These are phyloP conservation scores for Dendrophyllia cribrosa DNA, from an alignment of 64 coral and sea anemone genomes.

Conservation along the genomic window DNA sequence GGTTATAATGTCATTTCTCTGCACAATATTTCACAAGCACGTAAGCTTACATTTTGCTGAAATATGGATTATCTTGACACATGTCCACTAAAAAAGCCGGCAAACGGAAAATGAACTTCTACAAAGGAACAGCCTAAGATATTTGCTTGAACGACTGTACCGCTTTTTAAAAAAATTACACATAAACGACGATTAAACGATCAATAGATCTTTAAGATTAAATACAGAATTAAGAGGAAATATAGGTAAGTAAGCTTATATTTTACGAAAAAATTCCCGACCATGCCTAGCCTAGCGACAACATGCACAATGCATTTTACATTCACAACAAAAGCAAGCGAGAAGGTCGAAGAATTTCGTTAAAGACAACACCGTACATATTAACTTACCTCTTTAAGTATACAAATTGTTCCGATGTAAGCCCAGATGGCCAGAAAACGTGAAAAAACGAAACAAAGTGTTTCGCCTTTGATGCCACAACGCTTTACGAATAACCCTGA, in stretches of 20 bases:
- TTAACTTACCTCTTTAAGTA: background rate
- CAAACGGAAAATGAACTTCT: background rate
- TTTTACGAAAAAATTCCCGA: background rate
- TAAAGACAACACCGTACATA: background rate
- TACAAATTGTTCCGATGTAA: background rate
- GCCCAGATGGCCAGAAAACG: background rate
- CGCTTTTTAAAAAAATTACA: background rate
- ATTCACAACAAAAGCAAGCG: background rate
- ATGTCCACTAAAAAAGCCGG: background rate
- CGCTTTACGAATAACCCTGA: constrained; percentile 9
- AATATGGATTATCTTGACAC: no score
- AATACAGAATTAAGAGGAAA: background rate
- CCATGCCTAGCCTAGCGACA: constrained; percentile 30
- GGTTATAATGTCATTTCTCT: no score
- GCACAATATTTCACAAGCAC: no score
- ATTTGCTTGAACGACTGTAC: background rate
- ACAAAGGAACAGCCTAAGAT: background rate
- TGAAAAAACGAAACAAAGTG: background rate
- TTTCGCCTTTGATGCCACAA: background rate
- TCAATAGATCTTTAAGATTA: background rate
- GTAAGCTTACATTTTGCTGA: no score
- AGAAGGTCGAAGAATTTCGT: background rate
- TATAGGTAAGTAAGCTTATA: background rate
- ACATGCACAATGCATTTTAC: constrained; percentile 26
- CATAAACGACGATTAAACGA: background rate